phyloP scores from a whole-genome alignment of 2,797 vertebrate species.

The Pseudochromis fuscus region DNA sequence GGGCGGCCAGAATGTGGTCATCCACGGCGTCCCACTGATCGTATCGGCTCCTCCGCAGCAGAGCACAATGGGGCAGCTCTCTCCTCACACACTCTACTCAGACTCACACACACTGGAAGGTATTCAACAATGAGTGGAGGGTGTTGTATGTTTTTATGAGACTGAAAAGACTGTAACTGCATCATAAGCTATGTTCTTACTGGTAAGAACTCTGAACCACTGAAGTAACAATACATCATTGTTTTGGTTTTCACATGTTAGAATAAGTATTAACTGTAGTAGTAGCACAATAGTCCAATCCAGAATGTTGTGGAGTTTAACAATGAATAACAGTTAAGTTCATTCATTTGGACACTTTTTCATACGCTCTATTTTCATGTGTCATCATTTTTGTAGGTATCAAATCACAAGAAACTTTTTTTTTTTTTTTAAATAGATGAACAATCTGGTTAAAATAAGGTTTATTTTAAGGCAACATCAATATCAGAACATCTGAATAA shows the following conservation, averaged over 20 bases:
- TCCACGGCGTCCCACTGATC: constrained; percentile 82
- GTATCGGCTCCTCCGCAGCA: constrained; percentile 73
- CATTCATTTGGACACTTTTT: constrained; percentile 6
- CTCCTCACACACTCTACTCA: constrained; percentile 78
- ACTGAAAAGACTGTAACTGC: constrained; percentile 28
- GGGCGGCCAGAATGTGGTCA: constrained; percentile 76
- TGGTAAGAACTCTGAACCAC: constrained; percentile 29
- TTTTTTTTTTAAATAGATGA: background rate
- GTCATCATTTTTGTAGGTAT: constrained; percentile 15
- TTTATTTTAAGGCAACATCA: constrained; percentile 20
- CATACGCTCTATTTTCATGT: constrained; percentile 11
- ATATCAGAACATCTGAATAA: background rate
- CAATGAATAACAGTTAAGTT: constrained; percentile 7
- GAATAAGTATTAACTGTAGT: constrained; percentile 28
- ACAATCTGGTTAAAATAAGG: background rate
- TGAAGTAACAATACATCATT: background rate
- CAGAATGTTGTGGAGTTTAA: background rate
- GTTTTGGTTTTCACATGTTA: constrained; percentile 24
- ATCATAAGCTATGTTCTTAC: constrained; percentile 65
- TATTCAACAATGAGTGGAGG: constrained; percentile 60
- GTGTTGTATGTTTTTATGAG: background rate
- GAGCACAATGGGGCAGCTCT: constrained; percentile 67
- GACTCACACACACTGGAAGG: constrained; percentile 74
- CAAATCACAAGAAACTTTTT: background rate
- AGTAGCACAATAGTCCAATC: background rate